Conservation (phyloP, 2,888 invertebrate species). For the Lathronympha strigana region DNA sequence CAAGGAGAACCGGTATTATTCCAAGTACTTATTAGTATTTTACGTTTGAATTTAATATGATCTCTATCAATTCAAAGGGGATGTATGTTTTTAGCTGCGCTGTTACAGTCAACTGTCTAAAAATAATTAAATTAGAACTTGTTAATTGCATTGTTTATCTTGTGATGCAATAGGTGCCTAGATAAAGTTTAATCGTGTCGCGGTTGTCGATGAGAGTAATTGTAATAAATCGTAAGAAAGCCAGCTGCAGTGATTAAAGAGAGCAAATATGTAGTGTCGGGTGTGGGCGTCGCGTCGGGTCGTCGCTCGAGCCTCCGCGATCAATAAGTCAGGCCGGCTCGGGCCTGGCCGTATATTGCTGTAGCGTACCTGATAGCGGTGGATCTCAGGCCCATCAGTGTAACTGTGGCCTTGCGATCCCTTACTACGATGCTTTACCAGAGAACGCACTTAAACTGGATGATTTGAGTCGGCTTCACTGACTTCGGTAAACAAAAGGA, state of each 20-base stretch:
- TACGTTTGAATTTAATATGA: neutral
- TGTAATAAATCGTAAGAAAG: conserved; percentile 24
- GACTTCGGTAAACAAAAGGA: neutral
- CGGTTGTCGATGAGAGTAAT: conserved; percentile 1
- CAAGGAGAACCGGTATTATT: neutral
- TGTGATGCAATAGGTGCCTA: neutral
- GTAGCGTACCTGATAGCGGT: neutral
- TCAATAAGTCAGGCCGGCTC: conserved; percentile 42
- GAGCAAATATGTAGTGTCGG: conserved; percentile 22
- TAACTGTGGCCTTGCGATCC: neutral
- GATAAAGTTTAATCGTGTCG: neutral
- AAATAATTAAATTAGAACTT: neutral
- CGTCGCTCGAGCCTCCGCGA: conserved; percentile 39
- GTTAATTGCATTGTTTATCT: conserved; percentile 2
- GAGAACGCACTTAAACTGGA: neutral
- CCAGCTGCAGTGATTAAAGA: conserved; percentile 27
- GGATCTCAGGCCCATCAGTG: neutral
- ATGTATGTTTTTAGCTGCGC: neutral
- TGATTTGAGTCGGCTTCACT: neutral
- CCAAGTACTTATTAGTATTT: conserved; percentile 5
- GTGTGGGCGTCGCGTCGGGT: conserved; percentile 30
- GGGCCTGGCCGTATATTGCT: conserved; percentile 18
- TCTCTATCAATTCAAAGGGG: neutral
- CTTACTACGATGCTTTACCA: neutral
- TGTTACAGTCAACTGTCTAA: neutral